phyloP scores from a whole-genome alignment of 2,113 vertebrate genomes.

The Phoxinus phoxinus region DNA sequence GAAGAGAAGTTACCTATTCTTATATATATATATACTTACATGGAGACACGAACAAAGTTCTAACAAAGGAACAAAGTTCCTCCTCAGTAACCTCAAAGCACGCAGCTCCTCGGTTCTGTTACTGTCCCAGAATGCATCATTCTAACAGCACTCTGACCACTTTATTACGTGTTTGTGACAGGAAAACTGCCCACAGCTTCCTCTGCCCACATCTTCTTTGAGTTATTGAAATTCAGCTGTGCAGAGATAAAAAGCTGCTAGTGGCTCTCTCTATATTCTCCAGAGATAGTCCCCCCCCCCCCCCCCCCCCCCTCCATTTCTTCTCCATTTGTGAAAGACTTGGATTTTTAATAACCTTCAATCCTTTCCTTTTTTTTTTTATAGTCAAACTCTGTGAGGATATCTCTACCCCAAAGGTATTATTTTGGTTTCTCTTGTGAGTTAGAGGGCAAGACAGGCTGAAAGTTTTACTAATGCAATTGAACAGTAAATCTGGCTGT shows the following conservation, averaged over 20 bases:
- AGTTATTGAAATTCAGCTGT: constrained; percentile 42
- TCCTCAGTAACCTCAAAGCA: not conserved
- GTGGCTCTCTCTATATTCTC: constrained; percentile 29
- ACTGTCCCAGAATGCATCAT: constrained; percentile 5
- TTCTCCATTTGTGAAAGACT: constrained; percentile 41
- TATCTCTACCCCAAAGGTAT: constrained; percentile 51
- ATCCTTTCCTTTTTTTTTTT: not conserved
- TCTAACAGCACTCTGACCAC: constrained; percentile 32
- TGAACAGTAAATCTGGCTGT: constrained; percentile 51
- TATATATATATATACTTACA: too few species aligned
- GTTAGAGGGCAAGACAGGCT: constrained; percentile 11
- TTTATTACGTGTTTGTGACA: constrained; percentile 19
- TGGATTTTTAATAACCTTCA: constrained; percentile 46
- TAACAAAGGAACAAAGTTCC: too few species aligned
- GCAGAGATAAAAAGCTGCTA: constrained; percentile 29
- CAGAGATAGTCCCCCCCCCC: not conserved
- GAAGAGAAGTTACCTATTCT: too few species aligned
- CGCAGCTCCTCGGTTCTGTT: not conserved
- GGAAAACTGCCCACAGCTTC: constrained; percentile 28
- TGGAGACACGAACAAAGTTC: not conserved
- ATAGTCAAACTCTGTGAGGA: constrained; percentile 38
- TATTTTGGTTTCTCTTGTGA: constrained; percentile 47
- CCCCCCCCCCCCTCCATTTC: too few species aligned
- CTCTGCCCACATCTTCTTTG: constrained; percentile 30
- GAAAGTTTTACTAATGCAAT: constrained; percentile 46